Evolutionary conservation across 92 coral and sea anemone species (phyloP).

Genomic region (Palythoa caribaeorum): DNA sequence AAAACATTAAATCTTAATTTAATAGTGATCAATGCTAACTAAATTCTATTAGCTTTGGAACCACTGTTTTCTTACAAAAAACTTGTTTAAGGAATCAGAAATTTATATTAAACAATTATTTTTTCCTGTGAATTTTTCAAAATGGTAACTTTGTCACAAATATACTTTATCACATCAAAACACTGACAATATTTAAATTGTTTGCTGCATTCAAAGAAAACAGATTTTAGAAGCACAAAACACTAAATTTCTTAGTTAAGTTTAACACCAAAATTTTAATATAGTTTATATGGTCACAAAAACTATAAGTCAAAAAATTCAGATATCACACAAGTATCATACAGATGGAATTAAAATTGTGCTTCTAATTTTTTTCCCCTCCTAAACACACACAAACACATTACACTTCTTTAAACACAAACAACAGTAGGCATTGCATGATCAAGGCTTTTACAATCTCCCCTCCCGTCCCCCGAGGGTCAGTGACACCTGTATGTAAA

Average conservation of each 20-base stretch:
- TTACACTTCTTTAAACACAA: background rate
- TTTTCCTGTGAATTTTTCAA: no score
- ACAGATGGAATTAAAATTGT: background rate
- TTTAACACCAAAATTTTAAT: background rate
- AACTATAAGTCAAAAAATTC: background rate
- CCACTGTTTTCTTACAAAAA: no score
- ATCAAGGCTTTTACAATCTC: constrained; percentile 60
- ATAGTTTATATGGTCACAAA: no score
- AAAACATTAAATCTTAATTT: no score
- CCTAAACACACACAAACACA: background rate
- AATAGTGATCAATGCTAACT: no score
- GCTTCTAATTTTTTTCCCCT: no score
- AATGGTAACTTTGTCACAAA: background rate
- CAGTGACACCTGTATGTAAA: constrained; percentile 64
- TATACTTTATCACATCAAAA: background rate
- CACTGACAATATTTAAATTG: no score
- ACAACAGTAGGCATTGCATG: constrained; percentile 12
- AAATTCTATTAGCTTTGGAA: no score
- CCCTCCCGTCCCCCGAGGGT: constrained; percentile 62
- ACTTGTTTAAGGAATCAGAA: no score
- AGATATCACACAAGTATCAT: background rate
- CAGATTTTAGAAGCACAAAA: no score
- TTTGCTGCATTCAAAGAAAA: no score
- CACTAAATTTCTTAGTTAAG: background rate
- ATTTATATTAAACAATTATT: no score